Conservation (phyloP, 2,888 invertebrate genomes). For the Hyles lineata region DNA sequence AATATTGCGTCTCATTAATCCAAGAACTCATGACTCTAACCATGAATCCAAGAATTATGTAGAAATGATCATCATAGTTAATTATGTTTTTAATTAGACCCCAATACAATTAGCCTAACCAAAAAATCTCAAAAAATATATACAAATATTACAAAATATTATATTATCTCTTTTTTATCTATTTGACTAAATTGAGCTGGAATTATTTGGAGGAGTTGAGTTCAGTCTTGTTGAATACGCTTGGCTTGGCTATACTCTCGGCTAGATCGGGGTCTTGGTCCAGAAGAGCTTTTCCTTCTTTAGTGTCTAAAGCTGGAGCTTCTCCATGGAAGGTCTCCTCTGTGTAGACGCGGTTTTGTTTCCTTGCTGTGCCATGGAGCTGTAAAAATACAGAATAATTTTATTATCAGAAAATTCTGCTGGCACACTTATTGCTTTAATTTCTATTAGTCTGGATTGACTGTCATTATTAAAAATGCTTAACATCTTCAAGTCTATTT, state of each 20-base stretch:
- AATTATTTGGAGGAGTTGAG: constrained; percentile 2
- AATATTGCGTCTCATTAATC: no score
- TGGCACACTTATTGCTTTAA: not conserved
- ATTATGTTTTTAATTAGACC: no score
- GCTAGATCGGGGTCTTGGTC: constrained; percentile 60
- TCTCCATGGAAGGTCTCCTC: constrained; percentile 88
- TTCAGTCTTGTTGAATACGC: constrained; percentile 27
- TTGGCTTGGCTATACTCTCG: constrained; percentile 37
- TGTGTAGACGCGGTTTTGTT: constrained; percentile 86
- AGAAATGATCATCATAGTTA: no score
- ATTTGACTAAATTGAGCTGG: not conserved
- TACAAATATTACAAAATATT: no score
- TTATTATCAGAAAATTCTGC: no score
- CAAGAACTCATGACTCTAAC: no score
- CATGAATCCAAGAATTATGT: no score
- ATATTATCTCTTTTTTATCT: no score
- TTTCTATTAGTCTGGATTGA: not conserved
- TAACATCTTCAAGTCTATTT: no score
- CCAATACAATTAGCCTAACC: no score
- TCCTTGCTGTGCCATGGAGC: constrained; percentile 88
- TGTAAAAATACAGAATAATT: constrained; percentile 47
- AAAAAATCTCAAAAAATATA: no score
- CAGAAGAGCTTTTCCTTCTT: constrained; percentile 74
- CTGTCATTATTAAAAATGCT: no score
- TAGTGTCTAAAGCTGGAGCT: constrained; percentile 74